phyloP scores from a whole-genome alignment of 2,888 invertebrate genomes.

The Anthophora plumipes region DNA sequence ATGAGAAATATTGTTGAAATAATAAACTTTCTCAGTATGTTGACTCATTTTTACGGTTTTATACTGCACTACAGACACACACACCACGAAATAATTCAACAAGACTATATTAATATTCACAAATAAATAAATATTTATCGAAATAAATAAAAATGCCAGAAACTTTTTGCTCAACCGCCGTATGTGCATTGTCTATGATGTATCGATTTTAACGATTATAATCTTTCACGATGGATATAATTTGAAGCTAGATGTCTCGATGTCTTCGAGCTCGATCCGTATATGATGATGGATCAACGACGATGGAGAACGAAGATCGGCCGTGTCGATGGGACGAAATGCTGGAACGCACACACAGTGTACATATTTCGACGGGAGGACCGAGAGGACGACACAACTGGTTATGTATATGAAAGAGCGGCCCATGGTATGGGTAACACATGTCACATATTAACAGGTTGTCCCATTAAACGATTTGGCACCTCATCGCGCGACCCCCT shows the following conservation, averaged over 20 bases:
- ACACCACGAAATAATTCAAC: too few species aligned
- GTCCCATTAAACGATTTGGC: conserved; percentile 81
- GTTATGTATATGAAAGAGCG: conserved; percentile 76
- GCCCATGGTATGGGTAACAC: conserved; percentile 72
- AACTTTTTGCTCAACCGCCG: too few species aligned
- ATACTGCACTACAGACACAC: too few species aligned
- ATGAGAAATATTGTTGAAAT: too few species aligned
- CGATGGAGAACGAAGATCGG: conserved; percentile 30
- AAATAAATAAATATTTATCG: too few species aligned
- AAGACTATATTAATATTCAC: too few species aligned
- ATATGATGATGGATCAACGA: conserved; percentile 34
- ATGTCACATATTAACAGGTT: conserved; percentile 81
- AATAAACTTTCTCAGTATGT: too few species aligned
- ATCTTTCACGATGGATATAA: conserved; percentile 2
- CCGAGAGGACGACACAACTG: conserved; percentile 68
- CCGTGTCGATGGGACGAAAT: conserved; percentile 33
- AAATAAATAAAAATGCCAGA: too few species aligned
- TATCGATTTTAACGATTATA: not conserved
- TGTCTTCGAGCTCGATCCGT: not conserved
- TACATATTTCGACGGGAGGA: conserved; percentile 59
- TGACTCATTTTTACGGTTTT: too few species aligned
- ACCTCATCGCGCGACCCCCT: conserved; percentile 71
- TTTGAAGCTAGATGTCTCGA: conserved; percentile 4
- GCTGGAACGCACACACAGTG: conserved; percentile 44
- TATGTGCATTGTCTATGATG: conserved; percentile 3